Conservation (phyloP, 2,797 vertebrate genomes). For the Eidolon dupreanum region DNA sequence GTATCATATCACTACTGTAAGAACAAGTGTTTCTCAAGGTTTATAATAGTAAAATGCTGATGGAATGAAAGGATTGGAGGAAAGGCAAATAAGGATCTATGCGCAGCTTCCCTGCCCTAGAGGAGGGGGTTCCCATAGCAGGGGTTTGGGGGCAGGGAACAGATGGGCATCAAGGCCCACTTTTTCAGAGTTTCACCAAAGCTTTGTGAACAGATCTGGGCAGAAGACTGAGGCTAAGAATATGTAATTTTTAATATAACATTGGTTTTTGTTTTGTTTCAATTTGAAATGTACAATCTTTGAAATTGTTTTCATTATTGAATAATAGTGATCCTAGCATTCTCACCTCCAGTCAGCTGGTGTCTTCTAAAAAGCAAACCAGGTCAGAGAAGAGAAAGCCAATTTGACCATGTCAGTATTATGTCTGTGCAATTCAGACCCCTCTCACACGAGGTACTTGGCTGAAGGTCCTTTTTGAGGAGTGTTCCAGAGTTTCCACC, state of each 20-base stretch:
- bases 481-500: no score
- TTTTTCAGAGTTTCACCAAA: background rate
- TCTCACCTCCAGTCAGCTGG: background rate
- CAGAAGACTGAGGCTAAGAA: background rate
- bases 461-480: background rate
- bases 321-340: background rate
- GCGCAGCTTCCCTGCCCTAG: background rate
- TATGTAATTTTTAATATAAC: background rate
- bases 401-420: background rate
- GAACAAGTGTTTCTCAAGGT: background rate
- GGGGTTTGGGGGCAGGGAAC: background rate
- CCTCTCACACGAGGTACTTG: background rate
- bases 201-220: background rate
- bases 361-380: background rate
- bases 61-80: background rate
- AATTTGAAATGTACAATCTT: background rate
- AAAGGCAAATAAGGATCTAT: background rate
- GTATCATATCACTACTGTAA: fast-evolving
- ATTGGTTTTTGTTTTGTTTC: background rate
- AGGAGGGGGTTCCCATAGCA: fast-evolving
- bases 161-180: fast-evolving
- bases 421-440: background rate
- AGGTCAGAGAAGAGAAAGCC: background rate
- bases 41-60: background rate
- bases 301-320: background rate